Percentiles rank a stretch among this genome's conserved stretches.
Evolutionary conservation across 2,888 invertebrate genomes (phyloP).

Genomic region (Didymodactylos carnosus): DNA sequence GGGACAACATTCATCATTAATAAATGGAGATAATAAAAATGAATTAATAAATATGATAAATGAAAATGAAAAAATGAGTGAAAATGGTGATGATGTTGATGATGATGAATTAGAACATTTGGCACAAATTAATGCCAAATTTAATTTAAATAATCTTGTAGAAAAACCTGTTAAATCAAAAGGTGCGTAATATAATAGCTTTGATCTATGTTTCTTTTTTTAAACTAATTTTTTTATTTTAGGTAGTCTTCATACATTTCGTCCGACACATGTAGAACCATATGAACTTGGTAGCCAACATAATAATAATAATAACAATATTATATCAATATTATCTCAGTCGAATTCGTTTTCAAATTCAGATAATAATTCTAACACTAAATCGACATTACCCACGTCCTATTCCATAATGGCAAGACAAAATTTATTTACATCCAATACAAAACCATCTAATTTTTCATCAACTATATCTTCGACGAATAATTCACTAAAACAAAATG

Average conservation of each 20-base stretch:
- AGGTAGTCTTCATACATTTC: background rate
- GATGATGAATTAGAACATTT: background rate
- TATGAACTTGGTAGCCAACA: background rate
- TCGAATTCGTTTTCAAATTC: background rate
- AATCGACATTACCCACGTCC: no score
- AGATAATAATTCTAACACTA: background rate
- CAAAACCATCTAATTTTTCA: no score
- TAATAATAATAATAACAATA: no score
- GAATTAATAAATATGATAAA: background rate
- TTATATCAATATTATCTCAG: no score
- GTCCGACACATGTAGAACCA: background rate
- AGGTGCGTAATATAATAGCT: background rate
- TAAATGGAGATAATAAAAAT: background rate
- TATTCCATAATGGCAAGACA: background rate
- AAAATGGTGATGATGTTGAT: background rate
- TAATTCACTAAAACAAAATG: background rate
- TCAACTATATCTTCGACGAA: background rate
- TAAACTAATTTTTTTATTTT: background rate
- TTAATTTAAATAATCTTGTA: background rate
- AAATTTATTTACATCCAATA: background rate
- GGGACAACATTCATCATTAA: background rate
- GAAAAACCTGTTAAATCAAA: background rate
- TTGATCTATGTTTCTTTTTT: background rate
- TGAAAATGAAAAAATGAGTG: background rate
- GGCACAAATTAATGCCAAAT: background rate